Conservation (phyloP, 2,113 vertebrate species). For the Crocuta crocuta region DNA sequence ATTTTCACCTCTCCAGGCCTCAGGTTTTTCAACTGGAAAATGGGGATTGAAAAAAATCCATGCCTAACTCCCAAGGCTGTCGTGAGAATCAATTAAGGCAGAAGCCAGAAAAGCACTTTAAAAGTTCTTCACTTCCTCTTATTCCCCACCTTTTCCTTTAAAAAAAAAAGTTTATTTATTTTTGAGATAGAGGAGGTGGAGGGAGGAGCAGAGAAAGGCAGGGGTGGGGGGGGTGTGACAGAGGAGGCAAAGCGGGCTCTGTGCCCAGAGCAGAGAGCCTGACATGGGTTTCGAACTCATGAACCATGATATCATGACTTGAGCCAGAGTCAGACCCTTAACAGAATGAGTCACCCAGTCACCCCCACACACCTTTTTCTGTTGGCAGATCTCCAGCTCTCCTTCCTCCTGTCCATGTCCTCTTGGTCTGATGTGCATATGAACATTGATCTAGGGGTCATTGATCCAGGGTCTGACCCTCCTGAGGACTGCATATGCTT, state of each 20-base stretch:
- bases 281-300: no score
- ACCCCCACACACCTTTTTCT: neutral
- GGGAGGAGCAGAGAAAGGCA: no score
- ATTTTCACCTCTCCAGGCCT: neutral
- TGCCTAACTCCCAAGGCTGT: slow-evolving; percentile 28
- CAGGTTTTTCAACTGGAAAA: slow-evolving; percentile 58
- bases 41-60: slow-evolving; percentile 6
- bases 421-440: fast-evolving
- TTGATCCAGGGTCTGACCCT: neutral
- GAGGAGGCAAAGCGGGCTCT: no score
- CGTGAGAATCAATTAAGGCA: neutral
- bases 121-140: neutral
- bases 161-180: no score
- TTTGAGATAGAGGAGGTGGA: no score
- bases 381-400: neutral
- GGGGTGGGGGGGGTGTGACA: no score
- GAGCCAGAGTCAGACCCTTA: no score
- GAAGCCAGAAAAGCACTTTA: slow-evolving; percentile 32
- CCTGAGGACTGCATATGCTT: neutral
- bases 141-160: neutral
- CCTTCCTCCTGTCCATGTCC: neutral
- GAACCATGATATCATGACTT: no score
- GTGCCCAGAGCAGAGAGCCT: no score
- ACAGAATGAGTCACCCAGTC: no score
- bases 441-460: neutral